Percentiles rank a stretch among this genome's conserved stretches.
Evolutionary conservation across 1,140 invertebrate genomes (phyloP).

Genomic region (Thrips palmi): DNA sequence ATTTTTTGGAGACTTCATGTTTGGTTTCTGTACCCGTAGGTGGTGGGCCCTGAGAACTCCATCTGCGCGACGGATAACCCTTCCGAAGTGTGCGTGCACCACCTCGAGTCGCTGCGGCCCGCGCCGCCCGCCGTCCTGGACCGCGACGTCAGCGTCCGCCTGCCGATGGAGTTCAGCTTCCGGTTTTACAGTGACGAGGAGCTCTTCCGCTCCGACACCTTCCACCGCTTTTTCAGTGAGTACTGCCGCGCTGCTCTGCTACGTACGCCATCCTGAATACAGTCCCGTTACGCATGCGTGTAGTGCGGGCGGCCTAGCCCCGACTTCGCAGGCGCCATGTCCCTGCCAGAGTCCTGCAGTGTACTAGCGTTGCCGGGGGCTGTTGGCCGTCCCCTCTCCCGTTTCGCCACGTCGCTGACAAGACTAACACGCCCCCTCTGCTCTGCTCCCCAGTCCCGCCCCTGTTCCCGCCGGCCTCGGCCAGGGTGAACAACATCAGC

Average conservation of each 20-base stretch:
- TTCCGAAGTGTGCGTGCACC: slow-evolving; percentile 1
- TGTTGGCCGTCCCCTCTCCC: no score
- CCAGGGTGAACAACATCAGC: slow-evolving; percentile 12
- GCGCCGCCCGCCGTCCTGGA: background rate
- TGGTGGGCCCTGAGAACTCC: slow-evolving; percentile 4
- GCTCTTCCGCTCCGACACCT: slow-evolving; percentile 7
- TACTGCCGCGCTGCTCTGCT: background rate
- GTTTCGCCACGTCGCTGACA: no score
- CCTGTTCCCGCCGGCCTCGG: slow-evolving; percentile 2
- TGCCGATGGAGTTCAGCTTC: slow-evolving; percentile 8
- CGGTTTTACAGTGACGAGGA: background rate
- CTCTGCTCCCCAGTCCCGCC: slow-evolving; percentile 1
- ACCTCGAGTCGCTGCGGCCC: background rate
- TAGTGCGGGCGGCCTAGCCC: no score
- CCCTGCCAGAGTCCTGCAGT: no score
- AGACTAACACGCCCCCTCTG: background rate
- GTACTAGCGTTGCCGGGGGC: no score
- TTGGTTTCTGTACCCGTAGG: background rate
- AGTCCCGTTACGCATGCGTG: no score
- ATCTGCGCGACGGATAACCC: background rate
- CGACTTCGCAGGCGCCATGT: no score
- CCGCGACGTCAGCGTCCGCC: slow-evolving; percentile 5
- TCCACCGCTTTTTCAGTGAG: slow-evolving; percentile 10
- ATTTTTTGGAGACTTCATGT: background rate
- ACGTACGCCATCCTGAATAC: background rate